These are phyloP conservation scores for Clepsis dumicolana DNA, from an alignment of 2,888 invertebrate genomes.

Conservation along the genomic window DNA sequence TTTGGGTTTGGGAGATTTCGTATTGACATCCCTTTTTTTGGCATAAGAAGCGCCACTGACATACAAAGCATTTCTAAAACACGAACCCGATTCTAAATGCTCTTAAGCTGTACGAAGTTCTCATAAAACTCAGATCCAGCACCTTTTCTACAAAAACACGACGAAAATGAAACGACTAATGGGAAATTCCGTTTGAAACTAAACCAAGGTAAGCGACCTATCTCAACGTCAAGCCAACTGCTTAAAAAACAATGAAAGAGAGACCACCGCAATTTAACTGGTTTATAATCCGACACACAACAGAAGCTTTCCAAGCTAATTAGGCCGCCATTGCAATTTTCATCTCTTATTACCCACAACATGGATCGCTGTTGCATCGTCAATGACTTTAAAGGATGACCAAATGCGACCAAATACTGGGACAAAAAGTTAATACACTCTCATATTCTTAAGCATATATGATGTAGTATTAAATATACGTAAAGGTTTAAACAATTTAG, in stretches of 20 bases:
- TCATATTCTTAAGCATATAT: no score
- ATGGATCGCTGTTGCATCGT: not conserved
- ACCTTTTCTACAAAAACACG: no score
- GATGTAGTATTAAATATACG: no score
- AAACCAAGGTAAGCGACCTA: not conserved
- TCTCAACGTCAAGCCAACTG: not conserved
- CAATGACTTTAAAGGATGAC: not conserved
- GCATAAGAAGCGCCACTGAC: no score
- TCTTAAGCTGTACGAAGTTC: no score
- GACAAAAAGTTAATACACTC: constrained; percentile 5
- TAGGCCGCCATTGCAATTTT: not conserved
- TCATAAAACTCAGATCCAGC: no score
- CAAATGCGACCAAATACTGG: not conserved
- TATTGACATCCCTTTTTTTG: no score
- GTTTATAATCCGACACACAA: not conserved
- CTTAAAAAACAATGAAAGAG: not conserved
- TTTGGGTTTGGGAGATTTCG: no score
- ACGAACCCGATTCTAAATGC: no score
- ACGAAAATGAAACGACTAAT: no score
- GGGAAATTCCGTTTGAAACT: not conserved
- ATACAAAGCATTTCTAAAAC: no score
- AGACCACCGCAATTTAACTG: not conserved
- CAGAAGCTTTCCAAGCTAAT: not conserved
- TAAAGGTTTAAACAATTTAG: no score
- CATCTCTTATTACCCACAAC: not conserved